These are phyloP conservation scores for Holcopasites calliopsidis DNA, from an alignment of 1,140 invertebrate genomes.

Conservation along the genomic window DNA sequence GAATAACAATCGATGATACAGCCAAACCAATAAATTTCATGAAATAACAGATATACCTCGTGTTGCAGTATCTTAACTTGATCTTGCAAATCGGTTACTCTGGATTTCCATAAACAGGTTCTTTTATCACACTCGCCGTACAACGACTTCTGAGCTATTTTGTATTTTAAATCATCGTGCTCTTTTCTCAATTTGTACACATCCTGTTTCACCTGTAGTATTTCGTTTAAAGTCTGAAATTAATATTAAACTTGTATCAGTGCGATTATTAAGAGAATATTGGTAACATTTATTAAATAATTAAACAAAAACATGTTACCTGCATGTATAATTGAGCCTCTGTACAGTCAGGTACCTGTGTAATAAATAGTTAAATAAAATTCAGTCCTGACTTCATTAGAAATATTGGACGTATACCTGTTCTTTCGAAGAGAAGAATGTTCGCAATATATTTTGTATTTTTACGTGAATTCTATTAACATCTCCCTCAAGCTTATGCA, in stretches of 20 bases:
- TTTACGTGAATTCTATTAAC: conserved; percentile 72
- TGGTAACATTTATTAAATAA: not conserved
- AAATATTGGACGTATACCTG: conserved; percentile 48
- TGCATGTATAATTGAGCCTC: conserved; percentile 15
- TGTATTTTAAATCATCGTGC: conserved; percentile 66
- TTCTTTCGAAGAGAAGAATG: conserved; percentile 65
- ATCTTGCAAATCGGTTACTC: conserved; percentile 59
- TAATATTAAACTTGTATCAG: not conserved
- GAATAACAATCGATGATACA: not conserved
- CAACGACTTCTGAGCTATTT: conserved; percentile 58
- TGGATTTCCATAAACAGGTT: conserved; percentile 58
- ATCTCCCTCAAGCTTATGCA: conserved; percentile 73
- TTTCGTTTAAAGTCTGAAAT: conserved; percentile 63
- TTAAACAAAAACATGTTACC: conserved; percentile 9
- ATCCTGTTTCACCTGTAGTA: conserved; percentile 65
- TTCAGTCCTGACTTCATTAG: not conserved
- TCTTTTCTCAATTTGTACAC: conserved; percentile 67
- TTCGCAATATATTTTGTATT: conserved; percentile 74
- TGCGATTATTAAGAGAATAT: not conserved
- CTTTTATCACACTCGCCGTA: conserved; percentile 57
- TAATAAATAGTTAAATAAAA: not conserved
- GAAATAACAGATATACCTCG: conserved; percentile 56
- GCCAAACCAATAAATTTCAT: not conserved
- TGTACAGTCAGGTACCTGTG: not conserved
- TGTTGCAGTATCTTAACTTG: conserved; percentile 66